Evolutionary conservation across 2,888 invertebrate species (phyloP).

Genomic region (Tinea trinotella): DNA sequence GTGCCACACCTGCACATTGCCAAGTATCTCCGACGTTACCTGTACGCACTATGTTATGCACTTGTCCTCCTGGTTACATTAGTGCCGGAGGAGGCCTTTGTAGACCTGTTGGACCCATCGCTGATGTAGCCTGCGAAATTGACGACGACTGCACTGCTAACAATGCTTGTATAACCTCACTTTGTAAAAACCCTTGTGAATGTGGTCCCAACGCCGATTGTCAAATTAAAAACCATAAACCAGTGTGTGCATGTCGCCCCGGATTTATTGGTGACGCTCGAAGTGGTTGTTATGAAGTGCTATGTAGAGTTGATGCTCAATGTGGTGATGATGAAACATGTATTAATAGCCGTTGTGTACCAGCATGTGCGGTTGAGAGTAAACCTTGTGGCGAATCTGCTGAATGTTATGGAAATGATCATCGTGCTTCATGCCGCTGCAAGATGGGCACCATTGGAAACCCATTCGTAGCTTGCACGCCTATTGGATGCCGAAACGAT

Average conservation of each 20-base stretch:
- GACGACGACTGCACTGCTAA: conserved; percentile 85
- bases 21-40: conserved; percentile 86
- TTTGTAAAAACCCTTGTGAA: conserved; percentile 88
- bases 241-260: conserved; percentile 87
- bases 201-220: conserved; percentile 91
- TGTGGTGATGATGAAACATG: conserved; percentile 89
- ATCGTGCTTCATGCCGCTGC: conserved; percentile 88
- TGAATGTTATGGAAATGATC: conserved; percentile 84
- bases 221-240: conserved; percentile 86
- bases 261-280: conserved; percentile 90
- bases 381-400: conserved; percentile 83
- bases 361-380: conserved; percentile 81
- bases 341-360: conserved; percentile 84
- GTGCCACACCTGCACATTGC: conserved; percentile 84
- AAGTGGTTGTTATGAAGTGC: conserved; percentile 82
- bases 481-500: conserved; percentile 86
- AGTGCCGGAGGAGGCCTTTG: conserved; percentile 89
- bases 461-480: conserved; percentile 81
- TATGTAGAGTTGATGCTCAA: conserved; percentile 81
- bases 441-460: conserved; percentile 86
- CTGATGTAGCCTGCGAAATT: conserved; percentile 77
- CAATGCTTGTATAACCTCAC: conserved; percentile 83
- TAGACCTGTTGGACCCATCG: conserved; percentile 77
- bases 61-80: conserved; percentile 90
- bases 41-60: conserved; percentile 90